Conservation (phyloP, 2,113 vertebrate species). For the Crypturellus undulatus region DNA sequence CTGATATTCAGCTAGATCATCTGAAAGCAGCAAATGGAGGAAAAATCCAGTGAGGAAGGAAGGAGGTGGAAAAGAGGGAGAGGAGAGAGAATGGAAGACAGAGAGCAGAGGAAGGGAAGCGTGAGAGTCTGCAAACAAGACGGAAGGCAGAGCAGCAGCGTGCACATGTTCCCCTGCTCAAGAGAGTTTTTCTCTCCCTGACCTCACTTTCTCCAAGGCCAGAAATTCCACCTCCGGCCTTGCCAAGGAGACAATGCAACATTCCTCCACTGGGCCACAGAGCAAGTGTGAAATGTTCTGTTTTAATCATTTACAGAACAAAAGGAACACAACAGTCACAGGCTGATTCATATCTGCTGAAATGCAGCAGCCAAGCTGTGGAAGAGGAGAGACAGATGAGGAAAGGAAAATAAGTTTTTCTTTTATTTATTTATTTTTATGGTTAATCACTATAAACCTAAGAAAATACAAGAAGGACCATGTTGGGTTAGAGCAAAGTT, state of each 20-base stretch:
- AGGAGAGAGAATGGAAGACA: constrained; percentile 31
- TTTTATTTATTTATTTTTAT: neutral
- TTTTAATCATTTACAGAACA: constrained; percentile 58
- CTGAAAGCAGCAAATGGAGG: neutral
- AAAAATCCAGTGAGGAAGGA: neutral
- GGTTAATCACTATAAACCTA: neutral
- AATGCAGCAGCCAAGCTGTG: constrained; percentile 12
- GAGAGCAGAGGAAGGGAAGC: neutral
- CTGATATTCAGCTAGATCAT: neutral
- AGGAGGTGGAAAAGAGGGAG: neutral
- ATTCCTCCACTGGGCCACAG: constrained; percentile 34
- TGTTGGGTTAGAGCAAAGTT: neutral
- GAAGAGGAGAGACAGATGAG: neutral
- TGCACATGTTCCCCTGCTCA: neutral
- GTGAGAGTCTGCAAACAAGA: neutral
- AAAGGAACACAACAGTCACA: constrained; percentile 33
- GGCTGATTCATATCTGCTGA: constrained; percentile 47
- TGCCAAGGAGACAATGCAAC: constrained; percentile 36
- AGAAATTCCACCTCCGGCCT: constrained; percentile 35
- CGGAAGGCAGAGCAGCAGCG: neutral
- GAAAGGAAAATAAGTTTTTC: neutral
- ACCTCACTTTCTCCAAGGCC: constrained; percentile 56
- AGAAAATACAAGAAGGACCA: neutral
- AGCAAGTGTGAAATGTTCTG: constrained; percentile 62
- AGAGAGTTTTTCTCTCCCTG: constrained; percentile 44